phyloP scores from a whole-genome alignment of 2,113 vertebrate genomes.

The Pseudolaguvia tuberculata region DNA sequence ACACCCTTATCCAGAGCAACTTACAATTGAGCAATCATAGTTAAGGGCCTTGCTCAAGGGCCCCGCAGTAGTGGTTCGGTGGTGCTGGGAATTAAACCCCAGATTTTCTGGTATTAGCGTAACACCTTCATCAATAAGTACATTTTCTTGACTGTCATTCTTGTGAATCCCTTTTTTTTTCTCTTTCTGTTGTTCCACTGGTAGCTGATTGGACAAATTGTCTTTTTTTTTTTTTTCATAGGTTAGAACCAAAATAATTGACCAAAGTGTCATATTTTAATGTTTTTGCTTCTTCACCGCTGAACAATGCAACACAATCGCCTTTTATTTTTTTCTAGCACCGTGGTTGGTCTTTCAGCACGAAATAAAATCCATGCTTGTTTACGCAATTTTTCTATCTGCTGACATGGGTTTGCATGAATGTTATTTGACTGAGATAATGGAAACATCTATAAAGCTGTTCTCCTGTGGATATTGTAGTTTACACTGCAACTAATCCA shows the following conservation, averaged over 20 bases:
- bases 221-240: too few species aligned
- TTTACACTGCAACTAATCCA: not conserved
- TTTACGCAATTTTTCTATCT: conserved; percentile 37
- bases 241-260: not conserved
- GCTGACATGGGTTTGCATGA: conserved; percentile 41
- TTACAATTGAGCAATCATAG: too few species aligned
- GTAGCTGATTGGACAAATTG: too few species aligned
- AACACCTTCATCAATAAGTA: too few species aligned
- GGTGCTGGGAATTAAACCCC: too few species aligned
- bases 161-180: too few species aligned
- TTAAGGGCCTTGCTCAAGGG: too few species aligned
- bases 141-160: too few species aligned
- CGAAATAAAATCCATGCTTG: conserved; percentile 41
- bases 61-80: too few species aligned
- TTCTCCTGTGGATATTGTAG: conserved; percentile 34
- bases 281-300: conserved; percentile 14
- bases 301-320: conserved; percentile 34
- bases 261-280: not conserved
- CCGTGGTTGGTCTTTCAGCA: conserved; percentile 24
- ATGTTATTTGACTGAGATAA: conserved; percentile 49
- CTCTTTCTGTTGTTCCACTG: too few species aligned
- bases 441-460: conserved; percentile 43
- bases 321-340: conserved; percentile 24
- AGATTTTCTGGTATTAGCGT: too few species aligned
- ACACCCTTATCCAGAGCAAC: too few species aligned